These are phyloP conservation scores for Drosophila jambulina DNA, from an alignment of 1,140 invertebrate genomes.

Conservation along the genomic window DNA sequence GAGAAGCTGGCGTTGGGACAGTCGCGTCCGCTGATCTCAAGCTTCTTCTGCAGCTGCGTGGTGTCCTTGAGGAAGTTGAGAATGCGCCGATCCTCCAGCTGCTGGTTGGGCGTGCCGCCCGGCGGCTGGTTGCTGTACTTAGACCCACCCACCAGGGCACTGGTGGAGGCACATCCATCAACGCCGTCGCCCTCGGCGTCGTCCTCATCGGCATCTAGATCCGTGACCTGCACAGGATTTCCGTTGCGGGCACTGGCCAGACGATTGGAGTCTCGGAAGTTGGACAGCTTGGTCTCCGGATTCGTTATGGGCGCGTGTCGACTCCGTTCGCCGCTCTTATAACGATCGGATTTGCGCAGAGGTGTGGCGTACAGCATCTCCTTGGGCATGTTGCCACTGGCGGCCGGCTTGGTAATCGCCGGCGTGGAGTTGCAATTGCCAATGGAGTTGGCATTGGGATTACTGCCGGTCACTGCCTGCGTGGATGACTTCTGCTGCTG, in stretches of 20 bases:
- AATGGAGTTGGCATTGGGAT: conserved; percentile 70
- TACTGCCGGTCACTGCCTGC: conserved; percentile 52
- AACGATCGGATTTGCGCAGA: conserved; percentile 83
- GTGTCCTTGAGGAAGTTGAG: conserved; percentile 84
- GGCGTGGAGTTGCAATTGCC: conserved; percentile 63
- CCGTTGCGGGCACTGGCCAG: conserved; percentile 71
- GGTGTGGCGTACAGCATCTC: conserved; percentile 85
- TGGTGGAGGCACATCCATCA: conserved; percentile 74
- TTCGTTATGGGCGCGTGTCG: conserved; percentile 40
- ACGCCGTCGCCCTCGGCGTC: conserved; percentile 29
- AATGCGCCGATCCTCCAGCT: conserved; percentile 82
- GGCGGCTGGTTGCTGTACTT: conserved; percentile 62
- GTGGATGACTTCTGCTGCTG: conserved; percentile 66
- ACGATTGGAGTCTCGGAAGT: conserved; percentile 72
- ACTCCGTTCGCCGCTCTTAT: conserved; percentile 79
- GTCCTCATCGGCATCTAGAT: conserved; percentile 78
- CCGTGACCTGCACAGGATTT: conserved; percentile 72
- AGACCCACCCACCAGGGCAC: conserved; percentile 64
- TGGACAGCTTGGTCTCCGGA: conserved; percentile 69
- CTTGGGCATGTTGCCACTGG: conserved; percentile 69
- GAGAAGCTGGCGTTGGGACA: conserved; percentile 84
- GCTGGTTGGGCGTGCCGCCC: conserved; percentile 61
- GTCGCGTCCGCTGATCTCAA: conserved; percentile 79
- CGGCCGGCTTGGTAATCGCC: conserved; percentile 37
- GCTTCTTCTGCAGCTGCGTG: conserved; percentile 82